Evolutionary conservation across 2,113 vertebrate species (phyloP), one percentile per base, ranked within the genome.

Genomic region (Phalacrocorax carbo): DNA sequence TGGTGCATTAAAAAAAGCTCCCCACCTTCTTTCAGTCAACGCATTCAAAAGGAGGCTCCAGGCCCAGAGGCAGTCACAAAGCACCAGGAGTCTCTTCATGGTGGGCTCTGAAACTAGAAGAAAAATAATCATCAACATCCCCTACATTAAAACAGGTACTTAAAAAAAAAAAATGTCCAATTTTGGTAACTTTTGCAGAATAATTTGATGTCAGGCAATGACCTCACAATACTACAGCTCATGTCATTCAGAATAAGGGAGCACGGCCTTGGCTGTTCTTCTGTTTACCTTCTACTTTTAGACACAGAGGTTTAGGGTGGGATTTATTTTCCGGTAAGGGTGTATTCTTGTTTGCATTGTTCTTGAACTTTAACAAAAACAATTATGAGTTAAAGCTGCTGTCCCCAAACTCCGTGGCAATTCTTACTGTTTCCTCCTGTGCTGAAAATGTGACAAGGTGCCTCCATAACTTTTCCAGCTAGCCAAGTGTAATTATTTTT

Each of bases 11-110:
- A 95, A 90, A 96, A 90, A 75, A 86, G 80, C 69, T 86, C 81
- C 92, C 98, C 99, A 99, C 99, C 99, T 99, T 99, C 99, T 99
- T 91, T 98, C 99, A 95, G 97, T 97, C 86, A 99, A 30, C 58
- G 98, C 96, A 96, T 98, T 98, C 90, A 98, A 95, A 60, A 98
- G 96, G 80, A 99, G 98, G 97, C 98, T 97, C 98, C 98, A 99
- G 98, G 98, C 98, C 99, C 99, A 99, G 90, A 99, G 98, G 97
- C 90, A 98, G 91, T 99, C 98, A 95, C 97, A 98, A 96, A 98
- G 97, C 90, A 98, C 96, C 93, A 96, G 96, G 94, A 98, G 97
- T 98, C 96, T 98, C 98, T 98, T 99, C 99, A 99, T 98, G 97
- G 98, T 98, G 89, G 96, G 96, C 98, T 98, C 97, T 97, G 96